Percentiles rank a stretch among this genome's conserved stretches.
Evolutionary conservation across 2,888 invertebrate species (phyloP).

Genomic region (Harpagoxenus sublaevis): DNA sequence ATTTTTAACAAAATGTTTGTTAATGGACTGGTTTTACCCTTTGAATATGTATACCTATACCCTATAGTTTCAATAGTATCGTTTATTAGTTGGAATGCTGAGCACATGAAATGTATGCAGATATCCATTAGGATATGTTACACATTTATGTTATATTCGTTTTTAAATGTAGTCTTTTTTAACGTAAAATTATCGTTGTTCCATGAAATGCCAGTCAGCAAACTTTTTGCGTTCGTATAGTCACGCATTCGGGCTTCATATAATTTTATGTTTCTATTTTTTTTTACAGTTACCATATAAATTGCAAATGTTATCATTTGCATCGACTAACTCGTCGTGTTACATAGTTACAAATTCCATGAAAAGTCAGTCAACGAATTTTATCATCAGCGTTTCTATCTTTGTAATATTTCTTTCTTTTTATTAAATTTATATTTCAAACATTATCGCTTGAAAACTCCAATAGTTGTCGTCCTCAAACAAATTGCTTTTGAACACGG

Average conservation of each 20-base stretch:
- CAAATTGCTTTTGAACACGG: slow-evolving; percentile 30
- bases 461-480: slow-evolving; percentile 17
- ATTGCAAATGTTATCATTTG: background rate
- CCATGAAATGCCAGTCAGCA: background rate
- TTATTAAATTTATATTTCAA: slow-evolving; percentile 27
- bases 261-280: background rate
- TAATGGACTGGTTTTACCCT: slow-evolving; percentile 7
- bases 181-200: background rate
- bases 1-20: background rate
- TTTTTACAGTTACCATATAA: background rate
- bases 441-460: background rate
- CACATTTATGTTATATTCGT: background rate
- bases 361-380: background rate
- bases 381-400: background rate
- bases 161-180: background rate
- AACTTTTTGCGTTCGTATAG: background rate
- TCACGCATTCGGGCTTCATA: background rate
- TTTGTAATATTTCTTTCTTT: background rate
- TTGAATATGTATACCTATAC: background rate
- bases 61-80: background rate
- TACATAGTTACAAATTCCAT: background rate
- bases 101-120: slow-evolving; percentile 17
- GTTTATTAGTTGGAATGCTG: slow-evolving; percentile 43
- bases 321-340: background rate
- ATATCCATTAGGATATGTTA: background rate